Conservation (phyloP, 2,888 invertebrate species). For the Drosophila nigricruria region DNA sequence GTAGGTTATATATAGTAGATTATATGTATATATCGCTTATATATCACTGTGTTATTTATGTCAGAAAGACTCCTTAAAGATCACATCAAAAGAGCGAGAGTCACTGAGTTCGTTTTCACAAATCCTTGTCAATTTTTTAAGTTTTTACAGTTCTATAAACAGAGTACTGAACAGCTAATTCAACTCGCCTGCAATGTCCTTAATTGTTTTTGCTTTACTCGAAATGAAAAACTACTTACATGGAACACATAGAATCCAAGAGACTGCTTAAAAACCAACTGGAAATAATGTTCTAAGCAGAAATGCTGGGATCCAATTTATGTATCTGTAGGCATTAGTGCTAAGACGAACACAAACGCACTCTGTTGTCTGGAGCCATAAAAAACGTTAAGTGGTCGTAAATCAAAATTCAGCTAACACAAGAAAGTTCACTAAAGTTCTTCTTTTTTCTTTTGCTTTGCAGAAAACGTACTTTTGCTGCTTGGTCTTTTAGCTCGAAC, state of each 20-base stretch:
- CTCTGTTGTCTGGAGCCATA: slow-evolving; percentile 60
- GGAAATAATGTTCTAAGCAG: slow-evolving; percentile 1
- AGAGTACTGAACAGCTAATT: not conserved
- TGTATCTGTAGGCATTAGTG: slow-evolving; percentile 40
- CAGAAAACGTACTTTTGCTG: slow-evolving; percentile 33
- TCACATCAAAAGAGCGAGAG: no score
- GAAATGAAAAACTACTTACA: slow-evolving; percentile 16
- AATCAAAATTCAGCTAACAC: slow-evolving; percentile 72
- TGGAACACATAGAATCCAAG: slow-evolving; percentile 1
- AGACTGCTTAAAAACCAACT: slow-evolving; percentile 17
- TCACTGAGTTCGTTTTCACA: not conserved
- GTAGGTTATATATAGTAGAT: no score
- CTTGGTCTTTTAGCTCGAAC: slow-evolving; percentile 35
- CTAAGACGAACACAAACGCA: slow-evolving; percentile 45
- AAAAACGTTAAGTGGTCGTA: slow-evolving; percentile 79
- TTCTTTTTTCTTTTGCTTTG: slow-evolving; percentile 16
- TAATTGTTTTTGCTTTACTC: not conserved
- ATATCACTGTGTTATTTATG: no score
- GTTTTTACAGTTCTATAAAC: not conserved
- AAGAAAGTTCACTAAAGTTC: slow-evolving; percentile 61
- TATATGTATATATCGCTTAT: no score
- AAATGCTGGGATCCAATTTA: slow-evolving; percentile 35
- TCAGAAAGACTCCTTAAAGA: no score
- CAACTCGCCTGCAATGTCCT: not conserved
- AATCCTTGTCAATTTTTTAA: not conserved